Evolutionary conservation across 2,113 vertebrate genomes (phyloP).

Genomic region (Bos taurus): ARS-UCD2.0 NC_037357.1:122863501-122864000

Average conservation of each 20-base stretch:
- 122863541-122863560: not conserved
- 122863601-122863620: not conserved
- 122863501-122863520: not conserved
- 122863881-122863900: slow-evolving; percentile 63
- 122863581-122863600: not conserved
- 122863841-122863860: not conserved
- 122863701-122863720: not conserved
- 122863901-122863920: slow-evolving; percentile 63
- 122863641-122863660: not conserved
- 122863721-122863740: not conserved
- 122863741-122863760: not conserved
- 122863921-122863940: slow-evolving; percentile 61
- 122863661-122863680: not conserved
- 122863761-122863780: not conserved
- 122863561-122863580: not conserved
- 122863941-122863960: slow-evolving; percentile 57
- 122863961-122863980: slow-evolving; percentile 46
- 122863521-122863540: not conserved
- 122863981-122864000: not conserved
- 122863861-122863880: not conserved
- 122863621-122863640: not conserved
- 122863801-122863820: not conserved
- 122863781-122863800: not conserved
- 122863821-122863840: not conserved
- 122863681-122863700: not conserved